Conservation (phyloP, 2,888 invertebrate species). For the Podotricha telesiphe region DNA sequence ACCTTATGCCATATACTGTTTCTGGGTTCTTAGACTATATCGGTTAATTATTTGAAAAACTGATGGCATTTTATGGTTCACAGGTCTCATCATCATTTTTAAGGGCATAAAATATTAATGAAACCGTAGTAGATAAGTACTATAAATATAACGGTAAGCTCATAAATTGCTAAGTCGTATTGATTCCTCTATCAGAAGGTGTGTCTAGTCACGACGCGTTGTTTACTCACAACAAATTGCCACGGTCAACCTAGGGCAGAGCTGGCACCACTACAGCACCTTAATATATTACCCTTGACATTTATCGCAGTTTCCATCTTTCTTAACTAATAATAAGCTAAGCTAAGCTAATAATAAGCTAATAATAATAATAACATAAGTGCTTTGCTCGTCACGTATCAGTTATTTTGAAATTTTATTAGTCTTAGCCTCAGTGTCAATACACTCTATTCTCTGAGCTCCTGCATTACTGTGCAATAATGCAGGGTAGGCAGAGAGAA, state of each 20-base stretch:
- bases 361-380: too few species aligned
- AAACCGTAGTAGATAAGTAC: conserved; percentile 18
- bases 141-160: conserved; percentile 68
- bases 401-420: too few species aligned
- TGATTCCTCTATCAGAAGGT: conserved; percentile 66
- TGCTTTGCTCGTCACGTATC: not conserved
- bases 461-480: too few species aligned
- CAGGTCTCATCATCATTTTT: conserved; percentile 10
- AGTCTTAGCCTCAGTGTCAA: too few species aligned
- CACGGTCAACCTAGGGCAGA: conserved; percentile 60
- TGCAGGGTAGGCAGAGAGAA: too few species aligned
- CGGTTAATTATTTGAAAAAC: too few species aligned
- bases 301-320: conserved; percentile 36
- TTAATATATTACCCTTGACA: conserved; percentile 47
- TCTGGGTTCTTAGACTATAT: too few species aligned
- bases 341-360: conserved; percentile 25
- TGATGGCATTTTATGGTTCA: not conserved
- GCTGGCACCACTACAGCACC: conserved; percentile 57
- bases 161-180: conserved; percentile 70
- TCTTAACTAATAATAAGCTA: not conserved
- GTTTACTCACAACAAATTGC: conserved; percentile 77
- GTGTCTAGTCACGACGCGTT: conserved; percentile 75
- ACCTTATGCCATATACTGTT: not conserved
- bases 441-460: too few species aligned
- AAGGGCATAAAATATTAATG: conserved; percentile 23